Base-by-base conservation (phyloP, 2,888 invertebrate genomes). In the Acleris laterana region DNA sequence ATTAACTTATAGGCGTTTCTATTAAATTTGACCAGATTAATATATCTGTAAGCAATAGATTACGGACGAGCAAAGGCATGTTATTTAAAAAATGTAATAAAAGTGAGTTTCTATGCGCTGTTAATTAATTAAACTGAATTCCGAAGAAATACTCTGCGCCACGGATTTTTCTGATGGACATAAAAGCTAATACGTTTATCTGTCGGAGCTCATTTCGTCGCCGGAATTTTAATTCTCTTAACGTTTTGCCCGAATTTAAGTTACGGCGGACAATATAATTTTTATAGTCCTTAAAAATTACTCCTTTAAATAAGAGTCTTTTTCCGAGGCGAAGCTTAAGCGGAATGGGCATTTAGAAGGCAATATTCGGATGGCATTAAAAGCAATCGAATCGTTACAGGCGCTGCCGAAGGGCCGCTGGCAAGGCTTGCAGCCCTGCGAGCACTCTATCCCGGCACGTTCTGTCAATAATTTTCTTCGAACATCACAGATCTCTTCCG, bases 381-480 rank as follows among this genome's bases (percentile, higher is more conserved):
- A 80, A 81, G 72, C 78, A 79, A 82, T 83, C 79, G 77, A 79
- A 78, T 81, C 73, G 74, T 78, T 80, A 79, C 76, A 73, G 77
- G 77, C 70, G 72, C 72, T 72, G 69, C 75, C 72, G 69, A 75
- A 81, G 80, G 83, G 81, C 81, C 81, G 75, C 76, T 68, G 70
- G 71, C 73, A 76, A 73, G 79, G 79, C 78, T 75, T 72, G 77
- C 79, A 78, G 77, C 74, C 64, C 70, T 74, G 78, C 74, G 75
- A 80, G 78, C 78, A 80, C 81, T 84, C 80, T 80, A 82, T 84
- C 83, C 80, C 78, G 81, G 87, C 92, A 93, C 92, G 92, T 91
- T 89, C 85, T 78, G 87, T 89, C 90, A 90, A 92, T 92, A 93
- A 90, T 87, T 91, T 89, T 87, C 88, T 85, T 84, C 79, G 86